phyloP scores from a whole-genome alignment of 2,888 invertebrate species.

The Zaprionus lineosus region DNA sequence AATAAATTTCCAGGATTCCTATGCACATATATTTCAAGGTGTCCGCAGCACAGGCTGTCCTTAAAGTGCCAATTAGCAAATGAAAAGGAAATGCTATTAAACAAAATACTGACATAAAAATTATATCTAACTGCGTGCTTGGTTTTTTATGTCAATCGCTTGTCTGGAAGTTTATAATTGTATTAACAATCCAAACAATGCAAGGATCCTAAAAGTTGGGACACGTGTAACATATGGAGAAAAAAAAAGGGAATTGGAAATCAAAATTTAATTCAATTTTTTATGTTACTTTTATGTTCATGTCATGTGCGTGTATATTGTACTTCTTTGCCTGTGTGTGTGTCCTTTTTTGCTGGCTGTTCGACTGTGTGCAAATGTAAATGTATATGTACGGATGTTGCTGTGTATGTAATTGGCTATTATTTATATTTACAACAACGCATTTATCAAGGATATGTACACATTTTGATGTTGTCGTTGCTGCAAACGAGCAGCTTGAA shows the following conservation, averaged over 20 bases:
- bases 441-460: slow-evolving; percentile 49
- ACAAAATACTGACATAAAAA: not conserved
- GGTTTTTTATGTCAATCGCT: not conserved
- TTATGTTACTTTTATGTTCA: slow-evolving; percentile 42
- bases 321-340: too few species aligned
- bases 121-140: not conserved
- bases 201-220: too few species aligned
- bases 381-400: slow-evolving; percentile 9
- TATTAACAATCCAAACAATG: slow-evolving; percentile 31
- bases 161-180: slow-evolving; percentile 9
- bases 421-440: slow-evolving; percentile 48
- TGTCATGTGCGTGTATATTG: slow-evolving; percentile 14
- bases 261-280: slow-evolving; percentile 45
- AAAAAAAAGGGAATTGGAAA: slow-evolving; percentile 28
- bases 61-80: too few species aligned
- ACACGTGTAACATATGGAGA: too few species aligned
- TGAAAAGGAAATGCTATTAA: too few species aligned
- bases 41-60: too few species aligned
- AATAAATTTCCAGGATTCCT: too few species aligned
- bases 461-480: slow-evolving; percentile 10
- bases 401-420: slow-evolving; percentile 18
- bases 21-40: too few species aligned
- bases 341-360: slow-evolving; percentile 12
- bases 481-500: slow-evolving; percentile 26
- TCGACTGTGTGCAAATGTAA: slow-evolving; percentile 10